These are phyloP conservation scores for Lymantria monacha DNA, from an alignment of 2,888 invertebrate species.

Conservation along the genomic window DNA sequence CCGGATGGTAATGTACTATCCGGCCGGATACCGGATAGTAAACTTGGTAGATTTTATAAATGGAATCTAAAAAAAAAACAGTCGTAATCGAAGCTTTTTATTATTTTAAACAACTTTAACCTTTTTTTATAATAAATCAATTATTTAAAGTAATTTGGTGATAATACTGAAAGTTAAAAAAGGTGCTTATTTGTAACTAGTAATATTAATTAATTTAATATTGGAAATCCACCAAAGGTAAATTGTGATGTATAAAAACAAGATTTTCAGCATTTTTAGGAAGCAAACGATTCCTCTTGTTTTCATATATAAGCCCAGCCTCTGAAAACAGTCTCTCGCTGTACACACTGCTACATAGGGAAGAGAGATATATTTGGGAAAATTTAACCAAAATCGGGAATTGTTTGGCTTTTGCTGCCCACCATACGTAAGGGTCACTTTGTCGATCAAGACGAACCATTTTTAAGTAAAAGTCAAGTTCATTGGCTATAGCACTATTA, in stretches of 20 bases:
- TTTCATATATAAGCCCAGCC: slow-evolving; percentile 1
- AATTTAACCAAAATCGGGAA: background rate
- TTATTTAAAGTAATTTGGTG: no score
- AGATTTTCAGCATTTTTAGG: background rate
- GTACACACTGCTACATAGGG: background rate
- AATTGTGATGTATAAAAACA: slow-evolving; percentile 2
- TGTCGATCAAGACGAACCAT: slow-evolving; percentile 20
- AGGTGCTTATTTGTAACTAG: background rate
- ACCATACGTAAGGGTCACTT: slow-evolving; percentile 13
- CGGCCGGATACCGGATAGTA: no score
- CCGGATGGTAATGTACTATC: slow-evolving; percentile 1
- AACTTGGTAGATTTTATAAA: no score
- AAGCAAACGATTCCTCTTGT: background rate
- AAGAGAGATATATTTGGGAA: background rate
- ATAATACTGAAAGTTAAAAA: background rate
- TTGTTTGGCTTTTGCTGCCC: background rate
- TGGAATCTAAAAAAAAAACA: no score
- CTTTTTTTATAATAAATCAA: no score
- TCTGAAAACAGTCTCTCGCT: no score
- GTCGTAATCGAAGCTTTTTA: background rate
- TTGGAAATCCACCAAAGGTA: background rate
- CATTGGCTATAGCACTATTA: slow-evolving; percentile 2
- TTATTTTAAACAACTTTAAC: background rate
- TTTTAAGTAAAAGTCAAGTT: slow-evolving; percentile 3
- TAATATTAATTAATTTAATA: background rate